Evolutionary conservation across 2,888 invertebrate species (phyloP), one percentile per base, ranked within the genome.

Genomic region (Diplolepis rosae): DNA sequence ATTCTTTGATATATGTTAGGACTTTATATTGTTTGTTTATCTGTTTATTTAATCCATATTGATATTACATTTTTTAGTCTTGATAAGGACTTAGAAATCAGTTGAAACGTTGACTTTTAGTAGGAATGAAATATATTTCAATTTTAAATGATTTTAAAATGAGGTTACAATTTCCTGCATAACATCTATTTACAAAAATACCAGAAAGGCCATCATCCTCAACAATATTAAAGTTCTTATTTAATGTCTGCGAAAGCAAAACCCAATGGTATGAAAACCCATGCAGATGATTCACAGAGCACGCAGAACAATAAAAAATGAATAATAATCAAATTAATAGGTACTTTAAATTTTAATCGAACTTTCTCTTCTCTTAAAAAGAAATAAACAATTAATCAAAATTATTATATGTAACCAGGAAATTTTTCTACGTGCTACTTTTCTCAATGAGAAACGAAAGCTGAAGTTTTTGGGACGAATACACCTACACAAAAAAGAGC

Each of bases 401-500:
- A 35, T 35, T 28, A 30, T 30, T 28, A n/a, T n/a, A n/a, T n/a
- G n/a, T 22, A 61, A 39, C 3, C 7, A n/a, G 35, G 56, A 5
- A 9, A 61, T 61, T 61, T 61, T 61, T 39, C 39, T 61, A 61
- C 39, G 39, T 61, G 27, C 61, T 61, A 24, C 18, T 32, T n/a
- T 39, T 61, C 61, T 15, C 61, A 32, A 4, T 28, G 11, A 39
- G 39, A 39, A 48, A 48, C 22, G 61, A 61, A 42, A 61, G 61
- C 39, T 61, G 50, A 50, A 27, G 27, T 27, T 39, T n/a, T n/a
- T 52, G 35, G 35, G 35, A 61, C 35, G 35, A 61, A 61, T 22
- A 61, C n/a, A 39, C 39, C 61, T 15, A 61, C 61, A 7, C 61
- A 61, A 61, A 61, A n/a, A 61, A 22, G 56, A 54, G 54, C 18